Conservation (phyloP, 2,888 invertebrate species). For the Serrognathus titanus region DNA sequence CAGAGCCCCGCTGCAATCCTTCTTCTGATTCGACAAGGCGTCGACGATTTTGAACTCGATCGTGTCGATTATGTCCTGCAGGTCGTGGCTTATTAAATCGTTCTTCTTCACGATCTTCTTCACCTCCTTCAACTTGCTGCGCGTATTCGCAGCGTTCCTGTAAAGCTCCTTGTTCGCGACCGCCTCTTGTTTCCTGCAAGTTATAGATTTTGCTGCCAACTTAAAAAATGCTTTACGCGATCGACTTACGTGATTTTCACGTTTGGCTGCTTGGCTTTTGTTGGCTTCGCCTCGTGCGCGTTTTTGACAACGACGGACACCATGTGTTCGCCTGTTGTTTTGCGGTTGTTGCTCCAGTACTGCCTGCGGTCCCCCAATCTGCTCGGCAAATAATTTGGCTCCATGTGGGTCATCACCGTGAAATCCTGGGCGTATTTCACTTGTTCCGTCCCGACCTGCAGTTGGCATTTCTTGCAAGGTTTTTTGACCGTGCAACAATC, state of each 20-base stretch:
- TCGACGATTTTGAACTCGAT: slow-evolving; percentile 17
- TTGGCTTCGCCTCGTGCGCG: too few relatives aligned
- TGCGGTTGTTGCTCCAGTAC: slow-evolving; percentile 4
- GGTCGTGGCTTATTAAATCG: slow-evolving; percentile 3
- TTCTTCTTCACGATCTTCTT: slow-evolving; percentile 9
- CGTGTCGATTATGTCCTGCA: slow-evolving; percentile 13
- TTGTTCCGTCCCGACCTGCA: slow-evolving; percentile 4
- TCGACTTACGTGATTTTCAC: too few relatives aligned
- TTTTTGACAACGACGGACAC: background rate
- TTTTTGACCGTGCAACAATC: slow-evolving; percentile 7
- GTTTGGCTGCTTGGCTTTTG: too few relatives aligned
- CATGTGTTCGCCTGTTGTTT: slow-evolving; percentile 4
- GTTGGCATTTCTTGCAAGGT: slow-evolving; percentile 9
- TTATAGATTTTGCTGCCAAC: too few relatives aligned
- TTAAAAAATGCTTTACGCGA: too few relatives aligned
- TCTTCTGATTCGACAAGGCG: slow-evolving; percentile 13
- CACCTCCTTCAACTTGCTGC: slow-evolving; percentile 15
- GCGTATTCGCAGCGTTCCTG: slow-evolving; percentile 9
- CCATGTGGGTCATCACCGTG: background rate
- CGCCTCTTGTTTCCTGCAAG: background rate
- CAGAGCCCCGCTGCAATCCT: slow-evolving; percentile 13
- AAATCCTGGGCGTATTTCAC: background rate
- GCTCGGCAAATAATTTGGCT: background rate
- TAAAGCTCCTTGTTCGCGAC: background rate
- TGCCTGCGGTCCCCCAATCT: background rate